These are phyloP conservation scores for Elgaria multicarinata DNA, from an alignment of 2,113 vertebrate genomes.

Conservation along the genomic window DNA sequence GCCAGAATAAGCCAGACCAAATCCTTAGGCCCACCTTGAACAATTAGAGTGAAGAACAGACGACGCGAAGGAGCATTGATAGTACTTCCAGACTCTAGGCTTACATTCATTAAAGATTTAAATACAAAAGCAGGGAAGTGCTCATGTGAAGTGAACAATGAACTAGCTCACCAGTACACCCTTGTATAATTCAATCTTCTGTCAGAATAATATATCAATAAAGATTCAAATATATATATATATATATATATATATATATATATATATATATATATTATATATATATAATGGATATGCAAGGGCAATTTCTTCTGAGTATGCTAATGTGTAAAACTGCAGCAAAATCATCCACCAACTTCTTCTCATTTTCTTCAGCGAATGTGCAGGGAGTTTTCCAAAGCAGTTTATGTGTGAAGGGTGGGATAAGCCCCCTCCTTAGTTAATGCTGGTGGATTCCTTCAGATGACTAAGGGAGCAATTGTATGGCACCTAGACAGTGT, in stretches of 20 bases:
- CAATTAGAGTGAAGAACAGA: neutral
- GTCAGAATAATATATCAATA: neutral
- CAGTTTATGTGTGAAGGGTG: neutral
- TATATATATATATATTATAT: slow-evolving; percentile 1
- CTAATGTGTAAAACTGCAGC: neutral
- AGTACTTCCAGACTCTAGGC: neutral
- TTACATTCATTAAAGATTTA: neutral
- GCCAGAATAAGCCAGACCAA: neutral
- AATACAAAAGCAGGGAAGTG: neutral
- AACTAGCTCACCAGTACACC: neutral
- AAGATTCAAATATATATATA: neutral
- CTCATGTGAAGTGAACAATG: neutral
- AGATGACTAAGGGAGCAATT: neutral
- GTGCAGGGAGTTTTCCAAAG: neutral
- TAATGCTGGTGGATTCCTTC: neutral
- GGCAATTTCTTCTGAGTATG: neutral
- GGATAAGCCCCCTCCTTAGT: neutral
- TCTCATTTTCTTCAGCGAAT: neutral
- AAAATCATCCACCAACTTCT: neutral
- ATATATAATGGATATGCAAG: neutral
- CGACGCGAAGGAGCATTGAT: neutral
- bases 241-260: slow-evolving; percentile 4
- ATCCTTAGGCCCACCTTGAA: no score
- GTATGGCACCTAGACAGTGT: no score
- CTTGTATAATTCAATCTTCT: slow-evolving; percentile 4